phyloP scores from a whole-genome alignment of 2,797 vertebrate species.

The Coccyzus lansbergi region DNA sequence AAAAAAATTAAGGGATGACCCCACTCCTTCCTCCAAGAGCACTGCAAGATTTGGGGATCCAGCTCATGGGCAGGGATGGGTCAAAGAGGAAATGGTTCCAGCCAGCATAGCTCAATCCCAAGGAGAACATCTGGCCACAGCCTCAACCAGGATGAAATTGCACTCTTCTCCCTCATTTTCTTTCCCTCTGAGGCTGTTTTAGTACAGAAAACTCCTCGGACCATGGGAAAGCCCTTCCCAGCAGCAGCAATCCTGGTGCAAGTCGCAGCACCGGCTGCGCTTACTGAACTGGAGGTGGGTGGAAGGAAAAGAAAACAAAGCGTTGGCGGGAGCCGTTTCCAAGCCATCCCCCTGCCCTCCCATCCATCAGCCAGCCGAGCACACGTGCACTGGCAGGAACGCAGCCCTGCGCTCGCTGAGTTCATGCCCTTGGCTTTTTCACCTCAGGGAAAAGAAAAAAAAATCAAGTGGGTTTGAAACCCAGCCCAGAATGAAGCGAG shows the following conservation, averaged over 20 bases:
- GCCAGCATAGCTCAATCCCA: not conserved
- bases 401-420: not conserved
- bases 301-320: slow-evolving; percentile 35
- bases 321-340: not conserved
- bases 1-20: not conserved
- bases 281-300: not conserved
- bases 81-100: not conserved
- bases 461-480: not conserved
- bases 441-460: not conserved
- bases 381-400: not conserved
- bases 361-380: not conserved
- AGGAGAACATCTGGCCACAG: not conserved
- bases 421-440: slow-evolving; percentile 21
- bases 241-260: not conserved
- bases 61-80: not conserved
- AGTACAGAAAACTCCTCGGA: not conserved
- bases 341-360: not conserved
- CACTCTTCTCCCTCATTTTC: rapidly evolving
- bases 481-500: not conserved
- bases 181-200: not conserved
- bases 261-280: not conserved
- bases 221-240: not conserved
- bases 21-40: not conserved
- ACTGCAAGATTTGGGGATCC: not conserved
- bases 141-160: not conserved